A percentile compares a stretch with the other conserved stretches of the same genome.
These are phyloP conservation scores for Lordiphosa stackelbergi DNA, from an alignment of 1,140 invertebrate genomes.

Conservation along the genomic window DNA sequence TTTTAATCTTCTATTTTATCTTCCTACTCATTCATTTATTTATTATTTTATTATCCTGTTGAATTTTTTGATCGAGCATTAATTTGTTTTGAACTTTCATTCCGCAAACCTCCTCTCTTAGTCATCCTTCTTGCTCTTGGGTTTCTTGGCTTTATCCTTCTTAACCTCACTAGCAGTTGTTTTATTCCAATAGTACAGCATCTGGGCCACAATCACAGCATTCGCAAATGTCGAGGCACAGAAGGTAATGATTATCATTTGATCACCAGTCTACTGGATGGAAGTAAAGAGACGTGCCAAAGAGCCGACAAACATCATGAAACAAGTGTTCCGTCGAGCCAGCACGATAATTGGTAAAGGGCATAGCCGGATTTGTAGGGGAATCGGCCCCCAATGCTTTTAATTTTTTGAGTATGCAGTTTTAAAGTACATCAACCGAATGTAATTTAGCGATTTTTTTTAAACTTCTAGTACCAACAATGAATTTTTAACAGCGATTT, in stretches of 20 bases:
- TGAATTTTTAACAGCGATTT: too few species aligned
- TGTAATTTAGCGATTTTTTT: too few species aligned
- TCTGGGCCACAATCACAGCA: conserved; percentile 88
- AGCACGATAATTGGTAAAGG: conserved; percentile 91
- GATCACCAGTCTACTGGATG: conserved; percentile 97
- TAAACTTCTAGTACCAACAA: too few species aligned
- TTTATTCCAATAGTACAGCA: conserved; percentile 95
- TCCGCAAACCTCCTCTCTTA: conserved; percentile 15
- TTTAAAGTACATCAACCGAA: too few species aligned
- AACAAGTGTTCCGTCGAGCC: conserved; percentile 95
- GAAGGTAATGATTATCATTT: conserved; percentile 90
- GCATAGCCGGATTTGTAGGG: too few species aligned
- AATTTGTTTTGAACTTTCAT: conserved; percentile 22
- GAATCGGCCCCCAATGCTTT: too few species aligned
- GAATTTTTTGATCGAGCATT: conserved; percentile 61
- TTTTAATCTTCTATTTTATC: too few species aligned
- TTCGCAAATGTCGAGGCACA: conserved; percentile 89
- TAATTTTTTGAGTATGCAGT: too few species aligned
- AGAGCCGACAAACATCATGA: conserved; percentile 92
- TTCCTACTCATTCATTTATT: conserved; percentile 36
- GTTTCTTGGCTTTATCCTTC: conserved; percentile 50
- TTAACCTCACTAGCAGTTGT: conserved; percentile 20
- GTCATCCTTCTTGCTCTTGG: conserved; percentile 71
- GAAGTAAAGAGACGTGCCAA: conserved; percentile 98
- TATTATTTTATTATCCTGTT: conserved; percentile 38